Base-by-base conservation (phyloP, 1,140 invertebrate species). In the Batillaria attramentaria region DNA sequence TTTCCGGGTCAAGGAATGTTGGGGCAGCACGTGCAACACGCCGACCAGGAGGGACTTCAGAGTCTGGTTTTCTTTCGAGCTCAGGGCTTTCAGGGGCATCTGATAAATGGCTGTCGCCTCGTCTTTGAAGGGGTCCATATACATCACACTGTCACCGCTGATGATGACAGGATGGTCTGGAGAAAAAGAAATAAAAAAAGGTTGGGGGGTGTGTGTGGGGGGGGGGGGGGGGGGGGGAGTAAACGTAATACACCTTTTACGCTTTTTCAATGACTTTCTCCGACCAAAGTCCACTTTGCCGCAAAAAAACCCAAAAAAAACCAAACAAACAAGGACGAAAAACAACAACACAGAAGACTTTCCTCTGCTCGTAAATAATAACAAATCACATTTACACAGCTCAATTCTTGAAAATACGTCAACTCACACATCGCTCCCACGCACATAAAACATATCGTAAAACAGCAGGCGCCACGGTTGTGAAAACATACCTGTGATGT, bases 401-500 rank as follows among this genome's bases (percentile, higher is more conserved):
- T 3, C 20, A 68, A 35, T 5, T 18, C n/a, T n/a, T n/a, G n/a
- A n/a, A n/a, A n/a, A n/a, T n/a, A n/a, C n/a, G n/a, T n/a, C n/a
- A n/a, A n/a, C n/a, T n/a, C n/a, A 20, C 28, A 20, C 4, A 33
- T 6, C 8, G 28, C 20, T 33, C 3, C 4, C 28, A 10, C 4
- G n/a, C 65, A 33, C 5, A 6, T n/a, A 33, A 68, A 28, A 68
- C 28, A 35, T 33, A 33, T 6, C 24, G 10, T 50, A n/a, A n/a
- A n/a, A n/a, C 24, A 50, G 10, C 6, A 69, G n/a, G n/a, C n/a
- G n/a, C n/a, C 66, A 69, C 33, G 2, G 31, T 31, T 24, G 33
- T 5, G 31, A 3, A 50, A 8, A 73, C 24, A 46, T 83, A 88
- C 88, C 88, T 82, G 88, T 89, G n/a, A 89, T 54, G 68, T 89